Evolutionary conservation across 2,113 vertebrate genomes (phyloP).

Genomic region (Ellobius talpinus): DNA sequence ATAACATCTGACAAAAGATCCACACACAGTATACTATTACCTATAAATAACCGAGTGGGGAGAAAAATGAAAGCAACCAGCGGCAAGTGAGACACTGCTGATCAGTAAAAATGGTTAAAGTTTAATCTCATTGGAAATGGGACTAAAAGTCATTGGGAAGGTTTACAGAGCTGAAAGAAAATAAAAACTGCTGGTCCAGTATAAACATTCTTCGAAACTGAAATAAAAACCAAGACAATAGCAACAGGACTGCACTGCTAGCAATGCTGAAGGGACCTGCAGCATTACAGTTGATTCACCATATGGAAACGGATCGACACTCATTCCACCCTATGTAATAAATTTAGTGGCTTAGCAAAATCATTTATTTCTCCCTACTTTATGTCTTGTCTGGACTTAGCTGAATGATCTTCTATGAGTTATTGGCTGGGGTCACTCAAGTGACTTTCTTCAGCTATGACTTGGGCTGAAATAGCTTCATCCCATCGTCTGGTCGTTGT

Average conservation of each 20-base stretch:
- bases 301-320: not conserved
- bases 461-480: not conserved
- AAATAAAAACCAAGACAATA: not conserved
- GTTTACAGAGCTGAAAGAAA: not conserved
- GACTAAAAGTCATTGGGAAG: not conserved
- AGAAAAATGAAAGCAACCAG: not conserved
- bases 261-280: not conserved
- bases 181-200: not conserved
- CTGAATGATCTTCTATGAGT: not conserved
- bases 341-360: not conserved
- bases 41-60: not conserved
- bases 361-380: not conserved
- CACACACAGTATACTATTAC: not conserved
- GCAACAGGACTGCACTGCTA: not conserved
- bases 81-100: not conserved
- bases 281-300: not conserved
- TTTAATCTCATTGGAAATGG: not conserved
- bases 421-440: not conserved
- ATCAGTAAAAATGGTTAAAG: not conserved
- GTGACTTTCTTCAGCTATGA: not conserved
- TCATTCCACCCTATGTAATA: not conserved
- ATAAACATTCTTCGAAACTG: not conserved
- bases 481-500: not conserved
- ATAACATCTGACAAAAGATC: not conserved
- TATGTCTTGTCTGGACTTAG: not conserved